Base-by-base conservation (phyloP, 2,888 invertebrate species). In the Lamellibrachia columna region DNA sequence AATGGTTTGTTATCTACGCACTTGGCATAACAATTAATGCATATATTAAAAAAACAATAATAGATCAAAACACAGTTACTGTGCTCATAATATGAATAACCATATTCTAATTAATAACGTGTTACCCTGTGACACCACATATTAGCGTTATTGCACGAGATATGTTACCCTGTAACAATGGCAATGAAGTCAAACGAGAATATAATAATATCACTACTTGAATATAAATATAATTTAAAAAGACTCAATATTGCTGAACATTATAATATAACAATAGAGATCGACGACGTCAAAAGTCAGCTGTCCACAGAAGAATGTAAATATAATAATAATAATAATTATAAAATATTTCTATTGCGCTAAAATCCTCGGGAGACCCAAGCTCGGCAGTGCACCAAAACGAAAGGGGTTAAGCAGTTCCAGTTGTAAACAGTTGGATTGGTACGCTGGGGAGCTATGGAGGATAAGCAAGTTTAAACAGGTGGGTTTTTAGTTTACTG, bases 171-270 rank as follows among this genome's bases (percentile, higher is more conserved):
- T 75, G 75, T 75, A 75, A 75, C 75, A 75, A 22, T 75, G 75
- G n/a, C 75, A 75, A 22, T 75, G 22, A 75, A 22, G 7, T 75
- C 75, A 75, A 75, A 75, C 75, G 75, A 22, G 75, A 75, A 75
- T 15, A 75, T 75, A 75, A 75, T 75, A 75, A 75, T 75, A 75
- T 75, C 75, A 75, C 75, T 75, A 75, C 75, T 75, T 75, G 75
- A 75, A 75, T 75, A 75, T 75, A 75, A 75, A 75, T 75, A 75
- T 75, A 55, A 55, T 55, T 55, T 75, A 75, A 75, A 75, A 75
- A 22, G 75, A 22, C 22, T 75, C 15, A 75, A 75, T 75, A 55
- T 9, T 9, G 55, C 55, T 55, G 55, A 55, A 55, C 55, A 55
- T 55, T 55, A 15, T 15, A 22, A 75, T 3, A 75, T 75, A 75